These are phyloP conservation scores for Syrmaticus mikado DNA, from an alignment of 2,113 vertebrate genomes.

Conservation along the genomic window DNA sequence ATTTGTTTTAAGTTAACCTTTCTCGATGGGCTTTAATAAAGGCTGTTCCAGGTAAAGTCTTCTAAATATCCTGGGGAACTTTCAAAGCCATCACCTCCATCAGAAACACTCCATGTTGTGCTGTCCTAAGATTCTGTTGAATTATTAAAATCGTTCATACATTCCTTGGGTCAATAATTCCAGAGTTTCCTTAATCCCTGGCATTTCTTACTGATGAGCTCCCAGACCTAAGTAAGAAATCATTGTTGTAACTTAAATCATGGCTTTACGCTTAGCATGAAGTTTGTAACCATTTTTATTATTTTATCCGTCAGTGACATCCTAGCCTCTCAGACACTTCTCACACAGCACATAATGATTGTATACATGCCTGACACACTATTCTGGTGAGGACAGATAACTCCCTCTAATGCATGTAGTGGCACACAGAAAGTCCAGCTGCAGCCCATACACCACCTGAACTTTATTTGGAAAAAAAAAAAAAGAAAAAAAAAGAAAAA, in stretches of 20 bases:
- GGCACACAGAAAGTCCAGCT: neutral
- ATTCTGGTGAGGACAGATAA: neutral
- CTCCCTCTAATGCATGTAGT: rapidly evolving
- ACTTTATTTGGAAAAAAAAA: rapidly evolving
- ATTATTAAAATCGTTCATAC: neutral
- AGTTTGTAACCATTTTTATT: rapidly evolving
- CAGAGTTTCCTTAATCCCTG: neutral
- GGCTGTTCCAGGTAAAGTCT: neutral
- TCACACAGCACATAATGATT: rapidly evolving
- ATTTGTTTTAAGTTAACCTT: neutral
- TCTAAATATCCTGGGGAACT: neutral
- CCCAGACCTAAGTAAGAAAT: neutral
- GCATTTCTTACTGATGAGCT: neutral
- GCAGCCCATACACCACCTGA: rapidly evolving
- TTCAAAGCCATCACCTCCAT: neutral
- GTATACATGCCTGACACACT: rapidly evolving
- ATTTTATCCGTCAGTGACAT: neutral
- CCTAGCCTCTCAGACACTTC: no score
- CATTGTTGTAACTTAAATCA: rapidly evolving
- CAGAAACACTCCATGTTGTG: rapidly evolving
- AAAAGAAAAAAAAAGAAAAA: rapidly evolving
- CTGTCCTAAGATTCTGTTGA: neutral
- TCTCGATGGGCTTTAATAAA: neutral
- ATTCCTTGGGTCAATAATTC: neutral
- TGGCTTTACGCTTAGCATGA: neutral